phyloP scores from a whole-genome alignment of 2,888 invertebrate genomes.

The Habroteleia sp. region DNA sequence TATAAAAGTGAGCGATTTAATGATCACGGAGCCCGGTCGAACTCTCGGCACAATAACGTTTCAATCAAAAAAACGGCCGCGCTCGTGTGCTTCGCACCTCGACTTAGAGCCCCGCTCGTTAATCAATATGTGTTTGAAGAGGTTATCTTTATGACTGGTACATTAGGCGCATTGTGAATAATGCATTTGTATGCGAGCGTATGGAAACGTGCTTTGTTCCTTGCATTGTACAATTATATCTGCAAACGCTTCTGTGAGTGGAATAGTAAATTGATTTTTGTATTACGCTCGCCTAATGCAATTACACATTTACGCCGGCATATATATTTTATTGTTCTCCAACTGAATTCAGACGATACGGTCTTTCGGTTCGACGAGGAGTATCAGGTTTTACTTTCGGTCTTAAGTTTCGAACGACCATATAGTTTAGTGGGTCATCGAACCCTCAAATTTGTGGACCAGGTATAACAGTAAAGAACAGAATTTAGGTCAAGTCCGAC shows the following conservation, averaged over 20 bases:
- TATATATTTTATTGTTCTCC: neutral
- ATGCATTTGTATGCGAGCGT: conserved; percentile 31
- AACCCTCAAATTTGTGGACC: conserved; percentile 35
- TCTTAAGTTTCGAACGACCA: neutral
- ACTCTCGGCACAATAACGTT: conserved; percentile 40
- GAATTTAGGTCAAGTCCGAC: conserved; percentile 29
- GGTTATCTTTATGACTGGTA: conserved; percentile 54
- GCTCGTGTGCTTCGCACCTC: conserved; percentile 35
- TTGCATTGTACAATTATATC: conserved; percentile 18
- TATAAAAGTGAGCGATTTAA: conserved; percentile 39
- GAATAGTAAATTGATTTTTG: conserved; percentile 26
- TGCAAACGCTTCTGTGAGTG: conserved; percentile 8
- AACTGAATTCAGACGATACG: conserved; percentile 4
- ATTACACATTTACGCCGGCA: neutral
- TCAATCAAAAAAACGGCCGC: conserved; percentile 34
- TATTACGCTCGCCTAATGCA: conserved; percentile 2
- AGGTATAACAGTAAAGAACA: conserved; percentile 33
- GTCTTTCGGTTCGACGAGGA: neutral
- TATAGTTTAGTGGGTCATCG: conserved; percentile 14
- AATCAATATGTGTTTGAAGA: conserved; percentile 56
- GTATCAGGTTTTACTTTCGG: conserved; percentile 18
- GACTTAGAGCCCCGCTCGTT: conserved; percentile 32
- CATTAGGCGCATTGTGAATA: conserved; percentile 39
- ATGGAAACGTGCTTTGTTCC: conserved; percentile 25
- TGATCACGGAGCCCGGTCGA: conserved; percentile 22